phyloP scores from a whole-genome alignment of 2,797 vertebrate genomes.

The Sebastes hubbsi region DNA sequence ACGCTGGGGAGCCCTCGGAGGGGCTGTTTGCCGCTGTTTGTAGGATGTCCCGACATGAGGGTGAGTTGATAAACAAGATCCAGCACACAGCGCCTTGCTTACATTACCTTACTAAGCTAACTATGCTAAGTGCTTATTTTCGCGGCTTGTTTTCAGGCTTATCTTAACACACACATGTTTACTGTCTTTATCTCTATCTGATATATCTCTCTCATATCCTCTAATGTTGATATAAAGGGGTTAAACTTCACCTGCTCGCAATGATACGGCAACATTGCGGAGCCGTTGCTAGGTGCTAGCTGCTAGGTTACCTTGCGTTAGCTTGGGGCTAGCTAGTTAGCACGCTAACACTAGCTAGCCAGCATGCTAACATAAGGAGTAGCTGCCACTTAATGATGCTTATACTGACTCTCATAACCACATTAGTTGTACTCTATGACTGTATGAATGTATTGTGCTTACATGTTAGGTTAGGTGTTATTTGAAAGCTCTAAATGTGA shows the following conservation, averaged over 20 bases:
- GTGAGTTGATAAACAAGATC: constrained; percentile 77
- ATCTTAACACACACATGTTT: neutral
- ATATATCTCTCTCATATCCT: neutral
- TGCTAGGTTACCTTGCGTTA: constrained; percentile 55
- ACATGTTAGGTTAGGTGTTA: neutral
- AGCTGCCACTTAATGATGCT: constrained; percentile 16
- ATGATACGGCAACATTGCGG: constrained; percentile 55
- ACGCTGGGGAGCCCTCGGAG: constrained; percentile 82
- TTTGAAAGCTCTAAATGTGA: neutral
- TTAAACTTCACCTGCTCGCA: constrained; percentile 2
- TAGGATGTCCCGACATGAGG: constrained; percentile 99
- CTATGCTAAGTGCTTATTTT: constrained; percentile 58
- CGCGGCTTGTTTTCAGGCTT: constrained; percentile 38
- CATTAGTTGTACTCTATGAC: neutral
- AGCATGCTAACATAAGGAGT: constrained; percentile 51
- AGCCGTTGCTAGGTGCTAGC: constrained; percentile 62
- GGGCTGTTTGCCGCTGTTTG: constrained; percentile 78
- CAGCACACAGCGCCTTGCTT: constrained; percentile 28
- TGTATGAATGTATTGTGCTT: too few species aligned
- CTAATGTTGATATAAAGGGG: neutral
- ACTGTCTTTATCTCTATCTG: neutral
- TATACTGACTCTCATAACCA: neutral
- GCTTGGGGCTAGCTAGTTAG: constrained; percentile 24
- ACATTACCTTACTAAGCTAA: constrained; percentile 66
- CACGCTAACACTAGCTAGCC: constrained; percentile 35